Base-by-base conservation (phyloP, 1,140 invertebrate species). In the Hyphantria cunea region DNA sequence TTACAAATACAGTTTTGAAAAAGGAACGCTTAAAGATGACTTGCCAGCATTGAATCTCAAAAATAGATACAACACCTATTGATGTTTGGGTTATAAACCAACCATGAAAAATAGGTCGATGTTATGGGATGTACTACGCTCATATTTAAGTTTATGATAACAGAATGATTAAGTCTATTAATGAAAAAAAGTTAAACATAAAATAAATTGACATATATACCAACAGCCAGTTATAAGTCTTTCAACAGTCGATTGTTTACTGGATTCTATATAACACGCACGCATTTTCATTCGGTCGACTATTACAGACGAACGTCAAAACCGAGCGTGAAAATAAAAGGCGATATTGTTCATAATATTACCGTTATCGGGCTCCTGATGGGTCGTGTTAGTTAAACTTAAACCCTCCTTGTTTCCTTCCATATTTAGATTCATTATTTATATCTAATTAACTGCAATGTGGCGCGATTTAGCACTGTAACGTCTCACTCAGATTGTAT, bases 401-500 rank as follows among this genome's bases (percentile, higher is more conserved):
- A 48, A 49, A 39, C 66, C 79, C 64, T 75, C 64, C 64, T 60
- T 72, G 15, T 59, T 71, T 68, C 79, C 74, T 64, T 87, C 84
- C 82, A 86, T 84, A 17, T 54, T 76, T 66, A 45, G 52, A 48
- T 58, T 7, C 61, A 63, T 49, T 56, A 68, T 59, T 70, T 67
- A 50, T 44, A 55, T 55, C 50, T 54, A 72, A 70, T 72, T 62
- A 34, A 71, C 60, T 59, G 64, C 76, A 82, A 83, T 80, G 74
- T 84, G 76, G 80, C 83, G 83, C 76, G 80, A 79, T 80, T 75
- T 78, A 80, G 47, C 68, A 72, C 68, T 67, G 67, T 70, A 82
- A 76, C 84, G 84, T 85, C 80, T 82, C 82, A 88, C 78, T 78
- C 62, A 25, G 64, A 73, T 47, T 68, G 70, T 66, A 56, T 53